Conservation (phyloP, 2,797 vertebrate species). For the Loriculus beryllinus region DNA sequence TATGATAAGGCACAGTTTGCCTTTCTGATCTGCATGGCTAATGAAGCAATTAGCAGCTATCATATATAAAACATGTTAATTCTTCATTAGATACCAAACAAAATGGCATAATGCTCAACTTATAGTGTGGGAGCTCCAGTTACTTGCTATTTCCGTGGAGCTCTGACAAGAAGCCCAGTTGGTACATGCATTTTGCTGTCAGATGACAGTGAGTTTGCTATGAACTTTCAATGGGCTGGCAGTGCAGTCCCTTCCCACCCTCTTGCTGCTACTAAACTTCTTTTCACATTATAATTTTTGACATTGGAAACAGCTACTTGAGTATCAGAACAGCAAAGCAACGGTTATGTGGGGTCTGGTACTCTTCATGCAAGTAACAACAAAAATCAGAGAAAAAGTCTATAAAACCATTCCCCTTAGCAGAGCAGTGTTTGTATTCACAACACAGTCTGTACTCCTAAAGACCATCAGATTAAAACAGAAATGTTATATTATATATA, state of each 20-base stretch:
- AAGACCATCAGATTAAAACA: conserved; percentile 61
- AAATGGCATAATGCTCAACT: conserved; percentile 58
- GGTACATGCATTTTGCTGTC: neutral
- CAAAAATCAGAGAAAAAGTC: conserved; percentile 20
- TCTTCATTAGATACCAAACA: conserved; percentile 72
- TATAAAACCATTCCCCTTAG: conserved; percentile 53
- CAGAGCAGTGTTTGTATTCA: conserved; percentile 49
- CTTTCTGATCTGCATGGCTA: conserved; percentile 80
- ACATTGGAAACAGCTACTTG: conserved; percentile 67
- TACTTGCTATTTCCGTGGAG: conserved; percentile 13
- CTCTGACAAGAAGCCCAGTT: conserved; percentile 37
- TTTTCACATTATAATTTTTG: conserved; percentile 68
- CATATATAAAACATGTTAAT: conserved; percentile 80
- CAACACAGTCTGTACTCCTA: conserved; percentile 55
- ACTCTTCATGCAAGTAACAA: conserved; percentile 67
- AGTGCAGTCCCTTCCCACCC: conserved; percentile 37
- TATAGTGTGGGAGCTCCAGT: conserved; percentile 12
- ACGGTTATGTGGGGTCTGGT: conserved; percentile 64
- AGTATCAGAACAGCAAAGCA: conserved; percentile 68
- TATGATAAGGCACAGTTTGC: conserved; percentile 77
- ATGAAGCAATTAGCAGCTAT: conserved; percentile 79
- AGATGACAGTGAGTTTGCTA: conserved; percentile 51
- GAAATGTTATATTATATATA: neutral
- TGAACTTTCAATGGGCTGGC: conserved; percentile 70
- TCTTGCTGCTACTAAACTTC: conserved; percentile 63